phyloP scores from a whole-genome alignment of 2,113 vertebrate genomes.

The Microcebus lehilahytsara region DNA sequence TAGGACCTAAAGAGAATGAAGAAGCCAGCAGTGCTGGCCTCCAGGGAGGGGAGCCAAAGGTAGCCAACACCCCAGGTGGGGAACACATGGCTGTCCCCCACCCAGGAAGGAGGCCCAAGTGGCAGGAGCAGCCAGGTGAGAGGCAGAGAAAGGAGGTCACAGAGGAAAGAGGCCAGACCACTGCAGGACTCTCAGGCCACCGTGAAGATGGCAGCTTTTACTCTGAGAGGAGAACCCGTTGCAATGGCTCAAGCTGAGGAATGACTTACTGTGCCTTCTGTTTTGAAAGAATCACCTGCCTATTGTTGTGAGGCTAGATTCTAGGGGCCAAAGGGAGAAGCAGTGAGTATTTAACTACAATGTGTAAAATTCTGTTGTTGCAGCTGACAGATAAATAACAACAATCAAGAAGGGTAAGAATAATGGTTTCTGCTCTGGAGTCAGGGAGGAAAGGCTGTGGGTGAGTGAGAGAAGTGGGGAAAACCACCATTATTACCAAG shows the following conservation, averaged over 20 bases:
- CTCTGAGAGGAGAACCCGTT: background rate
- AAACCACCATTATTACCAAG: background rate
- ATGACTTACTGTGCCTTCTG: background rate
- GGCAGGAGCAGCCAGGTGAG: background rate
- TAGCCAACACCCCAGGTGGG: no score
- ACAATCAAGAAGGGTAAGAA: background rate
- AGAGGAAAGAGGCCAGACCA: background rate
- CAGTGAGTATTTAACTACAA: background rate
- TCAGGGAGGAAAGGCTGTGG: background rate
- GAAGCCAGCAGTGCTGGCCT: background rate
- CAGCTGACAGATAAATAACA: background rate
- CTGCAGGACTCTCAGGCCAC: background rate
- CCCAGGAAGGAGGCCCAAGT: background rate
- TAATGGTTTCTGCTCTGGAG: background rate
- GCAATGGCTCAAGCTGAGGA: background rate
- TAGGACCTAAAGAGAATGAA: accelerated
- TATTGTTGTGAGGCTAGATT: background rate
- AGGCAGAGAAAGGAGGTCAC: background rate
- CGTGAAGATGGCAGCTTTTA: background rate
- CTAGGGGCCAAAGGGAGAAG: background rate
- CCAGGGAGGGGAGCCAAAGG: background rate
- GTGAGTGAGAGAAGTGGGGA: background rate
- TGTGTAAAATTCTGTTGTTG: background rate
- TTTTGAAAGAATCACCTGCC: background rate
- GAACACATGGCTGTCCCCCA: no score